Percentiles rank a stretch among this genome's conserved stretches.
Conservation (phyloP, 2,888 invertebrate species). For the Serripes groenlandicus region DNA sequence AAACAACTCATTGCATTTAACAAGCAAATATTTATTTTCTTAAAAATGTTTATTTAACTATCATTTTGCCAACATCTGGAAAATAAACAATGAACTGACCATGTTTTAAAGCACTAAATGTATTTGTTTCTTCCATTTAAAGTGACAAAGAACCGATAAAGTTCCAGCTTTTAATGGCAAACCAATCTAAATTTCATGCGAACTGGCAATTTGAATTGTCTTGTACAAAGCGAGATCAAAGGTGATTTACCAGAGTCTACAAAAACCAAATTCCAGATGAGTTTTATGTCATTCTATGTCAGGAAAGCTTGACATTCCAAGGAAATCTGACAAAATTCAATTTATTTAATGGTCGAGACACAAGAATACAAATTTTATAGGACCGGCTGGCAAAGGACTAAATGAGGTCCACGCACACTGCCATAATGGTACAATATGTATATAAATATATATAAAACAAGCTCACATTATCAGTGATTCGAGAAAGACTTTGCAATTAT, state of each 20-base stretch:
- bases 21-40: no score
- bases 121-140: neutral
- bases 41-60: no score
- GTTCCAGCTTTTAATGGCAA: constrained; percentile 26
- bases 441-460: no score
- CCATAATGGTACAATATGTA: no score
- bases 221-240: constrained; percentile 47
- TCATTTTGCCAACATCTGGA: no score
- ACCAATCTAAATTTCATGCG: constrained; percentile 53
- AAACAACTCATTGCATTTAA: no score
- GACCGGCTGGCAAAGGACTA: constrained; percentile 2
- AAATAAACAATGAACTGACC: no score
- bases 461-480: no score
- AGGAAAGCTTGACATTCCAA: constrained; percentile 46
- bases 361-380: constrained; percentile 60
- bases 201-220: constrained; percentile 52
- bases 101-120: no score
- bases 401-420: no score
- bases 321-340: constrained; percentile 64
- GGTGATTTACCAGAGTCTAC: constrained; percentile 53
- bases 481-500: no score
- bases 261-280: constrained; percentile 57
- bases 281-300: constrained; percentile 58
- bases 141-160: constrained; percentile 38
- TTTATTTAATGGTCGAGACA: constrained; percentile 66